Conservation (phyloP, 2,113 vertebrate genomes). For the Miniopterus natalensis region DNA sequence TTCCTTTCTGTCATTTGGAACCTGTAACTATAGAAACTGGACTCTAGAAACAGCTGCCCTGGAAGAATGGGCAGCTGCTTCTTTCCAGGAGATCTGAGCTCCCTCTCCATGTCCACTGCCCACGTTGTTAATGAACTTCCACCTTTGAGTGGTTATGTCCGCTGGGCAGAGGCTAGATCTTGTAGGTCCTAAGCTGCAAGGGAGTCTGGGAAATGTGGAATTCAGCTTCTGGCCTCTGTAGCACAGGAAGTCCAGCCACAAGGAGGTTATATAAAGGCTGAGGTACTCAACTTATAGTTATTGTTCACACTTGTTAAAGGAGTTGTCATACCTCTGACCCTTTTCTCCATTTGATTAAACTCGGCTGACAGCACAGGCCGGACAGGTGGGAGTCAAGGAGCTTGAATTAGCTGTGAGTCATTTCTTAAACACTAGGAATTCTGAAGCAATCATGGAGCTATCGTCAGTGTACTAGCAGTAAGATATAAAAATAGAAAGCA, state of each 20-base stretch:
- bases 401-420: neutral
- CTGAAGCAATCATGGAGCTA: conserved; percentile 38
- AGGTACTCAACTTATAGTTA: neutral
- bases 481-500: conserved; percentile 66
- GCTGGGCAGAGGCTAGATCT: neutral
- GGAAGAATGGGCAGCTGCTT: neutral
- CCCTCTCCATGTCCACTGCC: neutral
- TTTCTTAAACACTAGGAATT: conserved; percentile 40
- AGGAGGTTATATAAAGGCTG: neutral
- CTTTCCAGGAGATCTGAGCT: neutral
- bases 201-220: neutral
- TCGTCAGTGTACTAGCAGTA: conserved; percentile 32
- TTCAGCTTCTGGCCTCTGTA: neutral
- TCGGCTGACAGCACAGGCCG: neutral
- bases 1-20: neutral
- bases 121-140: neutral
- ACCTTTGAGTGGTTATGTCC: neutral
- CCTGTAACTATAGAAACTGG: neutral
- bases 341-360: neutral
- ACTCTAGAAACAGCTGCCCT: neutral
- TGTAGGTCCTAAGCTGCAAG: neutral
- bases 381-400: neutral
- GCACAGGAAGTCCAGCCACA: neutral
- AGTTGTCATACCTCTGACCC: neutral
- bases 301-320: neutral